Conservation (phyloP, 1,140 invertebrate species). For the Babylonia areolata region DNA sequence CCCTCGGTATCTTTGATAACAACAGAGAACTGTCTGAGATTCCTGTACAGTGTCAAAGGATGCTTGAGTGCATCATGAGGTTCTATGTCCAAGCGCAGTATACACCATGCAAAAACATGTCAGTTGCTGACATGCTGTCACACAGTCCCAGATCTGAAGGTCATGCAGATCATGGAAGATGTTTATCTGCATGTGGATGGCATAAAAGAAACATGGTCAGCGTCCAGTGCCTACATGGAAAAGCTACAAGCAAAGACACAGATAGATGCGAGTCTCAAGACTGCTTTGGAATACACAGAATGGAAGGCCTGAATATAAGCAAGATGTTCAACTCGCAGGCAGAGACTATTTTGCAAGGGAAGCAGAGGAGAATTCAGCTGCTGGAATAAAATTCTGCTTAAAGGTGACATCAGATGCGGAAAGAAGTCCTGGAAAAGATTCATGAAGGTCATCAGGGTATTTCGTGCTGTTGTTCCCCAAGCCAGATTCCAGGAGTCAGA, state of each 20-base stretch:
- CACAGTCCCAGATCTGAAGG: background rate
- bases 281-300: too few species aligned
- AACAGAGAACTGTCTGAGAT: too few species aligned
- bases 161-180: too few species aligned
- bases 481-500: too few species aligned
- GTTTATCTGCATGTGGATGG: background rate
- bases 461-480: too few species aligned
- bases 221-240: too few species aligned
- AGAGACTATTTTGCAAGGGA: too few species aligned
- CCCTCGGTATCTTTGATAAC: too few species aligned
- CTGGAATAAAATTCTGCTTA: background rate
- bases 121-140: background rate
- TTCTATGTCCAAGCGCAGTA: background rate
- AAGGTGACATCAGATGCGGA: conserved; percentile 42
- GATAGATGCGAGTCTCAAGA: background rate
- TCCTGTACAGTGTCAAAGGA: background rate
- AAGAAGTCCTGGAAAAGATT: conserved; percentile 62
- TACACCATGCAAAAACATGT: background rate
- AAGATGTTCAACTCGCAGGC: too few species aligned
- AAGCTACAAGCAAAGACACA: background rate
- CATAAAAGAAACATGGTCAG: background rate
- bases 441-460: conserved; percentile 70
- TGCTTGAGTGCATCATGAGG: background rate
- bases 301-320: too few species aligned
- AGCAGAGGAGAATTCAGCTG: background rate